phyloP scores from a whole-genome alignment of 2,113 vertebrate genomes.

The Poeciliopsis turrubarensis region DNA sequence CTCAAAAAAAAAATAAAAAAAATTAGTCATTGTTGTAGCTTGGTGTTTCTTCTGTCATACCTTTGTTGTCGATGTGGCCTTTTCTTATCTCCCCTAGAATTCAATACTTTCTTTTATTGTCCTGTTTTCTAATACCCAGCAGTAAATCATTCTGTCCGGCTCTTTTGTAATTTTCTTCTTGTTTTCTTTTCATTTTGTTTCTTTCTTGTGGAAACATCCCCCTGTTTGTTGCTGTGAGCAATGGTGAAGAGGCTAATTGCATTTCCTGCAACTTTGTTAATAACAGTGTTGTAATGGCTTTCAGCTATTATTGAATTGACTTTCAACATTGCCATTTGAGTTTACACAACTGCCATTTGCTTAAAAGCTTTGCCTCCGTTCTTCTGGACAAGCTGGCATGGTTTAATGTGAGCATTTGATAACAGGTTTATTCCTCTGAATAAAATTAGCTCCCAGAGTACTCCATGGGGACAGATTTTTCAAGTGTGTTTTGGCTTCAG shows the following conservation, averaged over 20 bases:
- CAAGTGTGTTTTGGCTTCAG: conserved; percentile 52
- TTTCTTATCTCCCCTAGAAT: neutral
- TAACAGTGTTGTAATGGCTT: conserved; percentile 68
- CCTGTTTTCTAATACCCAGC: conserved; percentile 8
- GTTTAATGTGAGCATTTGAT: conserved; percentile 56
- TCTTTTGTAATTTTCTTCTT: conserved; percentile 19
- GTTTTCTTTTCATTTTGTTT: conserved; percentile 1
- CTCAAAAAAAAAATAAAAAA: neutral
- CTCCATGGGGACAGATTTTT: conserved; percentile 47
- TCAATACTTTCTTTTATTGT: conserved; percentile 19
- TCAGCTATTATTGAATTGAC: conserved; percentile 57
- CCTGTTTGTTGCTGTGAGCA: conserved; percentile 53
- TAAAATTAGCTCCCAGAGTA: conserved; percentile 47
- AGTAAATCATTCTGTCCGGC: conserved; percentile 3
- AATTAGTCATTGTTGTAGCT: neutral
- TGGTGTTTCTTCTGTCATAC: neutral
- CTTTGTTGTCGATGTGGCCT: neutral
- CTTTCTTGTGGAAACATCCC: conserved; percentile 41
- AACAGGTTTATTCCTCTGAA: conserved; percentile 63
- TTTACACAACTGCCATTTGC: conserved; percentile 62
- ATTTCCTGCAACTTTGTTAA: conserved; percentile 72
- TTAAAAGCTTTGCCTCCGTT: conserved; percentile 64
- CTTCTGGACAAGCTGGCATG: conserved; percentile 54
- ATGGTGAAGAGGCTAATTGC: conserved; percentile 71
- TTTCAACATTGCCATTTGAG: conserved; percentile 63